Percentiles rank a stretch among this genome's conserved stretches.
These are phyloP conservation scores for Sebastes matsubarae DNA, from an alignment of 2,797 vertebrate genomes.

Conservation along the genomic window DNA sequence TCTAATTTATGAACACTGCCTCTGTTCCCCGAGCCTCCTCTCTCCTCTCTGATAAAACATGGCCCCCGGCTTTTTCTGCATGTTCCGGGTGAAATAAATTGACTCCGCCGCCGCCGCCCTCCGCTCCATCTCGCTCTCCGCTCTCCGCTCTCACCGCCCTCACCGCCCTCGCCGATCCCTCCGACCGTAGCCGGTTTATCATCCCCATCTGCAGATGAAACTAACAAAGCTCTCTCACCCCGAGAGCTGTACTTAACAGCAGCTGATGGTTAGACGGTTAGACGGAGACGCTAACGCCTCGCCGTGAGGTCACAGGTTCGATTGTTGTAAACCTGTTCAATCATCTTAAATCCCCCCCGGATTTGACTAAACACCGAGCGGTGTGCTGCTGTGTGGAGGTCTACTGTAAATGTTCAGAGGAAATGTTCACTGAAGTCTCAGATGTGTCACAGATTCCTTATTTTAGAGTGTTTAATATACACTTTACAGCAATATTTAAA, in stretches of 20 bases:
- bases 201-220: neutral
- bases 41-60: conserved; percentile 31
- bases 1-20: conserved; percentile 47
- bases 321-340: neutral
- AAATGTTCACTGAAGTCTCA: neutral
- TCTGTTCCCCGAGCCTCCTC: neutral
- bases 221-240: conserved; percentile 4
- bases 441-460: too few relatives aligned
- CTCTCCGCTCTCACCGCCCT: neutral
- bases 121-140: neutral
- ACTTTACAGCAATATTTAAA: neutral
- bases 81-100: conserved; percentile 52
- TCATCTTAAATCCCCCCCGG: neutral
- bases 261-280: neutral
- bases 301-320: neutral
- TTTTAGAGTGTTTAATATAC: neutral
- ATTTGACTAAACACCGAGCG: neutral
- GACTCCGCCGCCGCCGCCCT: neutral
- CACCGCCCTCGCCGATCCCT: neutral
- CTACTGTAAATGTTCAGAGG: too few relatives aligned
- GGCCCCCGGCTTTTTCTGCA: conserved; percentile 30
- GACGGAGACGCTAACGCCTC: neutral
- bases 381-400: neutral
- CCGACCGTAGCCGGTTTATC: neutral
- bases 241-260: neutral